Percentiles rank a stretch among this genome's conserved stretches.
Conservation (phyloP, 1,140 invertebrate species). For the Leptoteleia sp. region DNA sequence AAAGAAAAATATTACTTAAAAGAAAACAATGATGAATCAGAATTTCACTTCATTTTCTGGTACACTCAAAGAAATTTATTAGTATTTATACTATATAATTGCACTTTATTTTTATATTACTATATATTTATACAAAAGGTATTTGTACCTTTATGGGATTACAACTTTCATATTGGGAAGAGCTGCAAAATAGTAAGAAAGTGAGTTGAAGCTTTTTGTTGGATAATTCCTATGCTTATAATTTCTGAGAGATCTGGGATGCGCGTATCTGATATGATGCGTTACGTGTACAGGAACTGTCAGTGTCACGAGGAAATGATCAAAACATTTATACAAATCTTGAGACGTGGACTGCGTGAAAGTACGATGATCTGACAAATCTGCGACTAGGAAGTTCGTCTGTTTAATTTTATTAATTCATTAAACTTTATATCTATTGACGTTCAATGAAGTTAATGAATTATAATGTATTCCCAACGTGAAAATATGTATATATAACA, state of each 20-base stretch:
- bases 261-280: constrained; percentile 18
- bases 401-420: constrained; percentile 10
- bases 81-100: too few relatives aligned
- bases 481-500: too few relatives aligned
- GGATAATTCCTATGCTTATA: constrained; percentile 23
- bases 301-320: constrained; percentile 47
- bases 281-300: constrained; percentile 44
- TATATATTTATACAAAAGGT: background rate
- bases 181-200: constrained; percentile 27
- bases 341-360: constrained; percentile 26
- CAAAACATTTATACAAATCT: constrained; percentile 38
- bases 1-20: too few relatives aligned
- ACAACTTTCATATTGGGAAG: constrained; percentile 8
- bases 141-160: too few relatives aligned
- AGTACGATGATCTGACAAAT: constrained; percentile 29
- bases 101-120: too few relatives aligned
- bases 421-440: constrained; percentile 6
- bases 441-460: background rate
- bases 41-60: background rate
- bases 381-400: constrained; percentile 14
- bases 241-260: constrained; percentile 38
- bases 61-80: too few relatives aligned
- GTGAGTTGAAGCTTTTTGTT: constrained; percentile 35
- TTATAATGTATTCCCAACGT: too few relatives aligned
- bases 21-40: too few relatives aligned